Base-by-base conservation (phyloP, 2,888 invertebrate genomes). In the Lepidochitona cinerea region DNA sequence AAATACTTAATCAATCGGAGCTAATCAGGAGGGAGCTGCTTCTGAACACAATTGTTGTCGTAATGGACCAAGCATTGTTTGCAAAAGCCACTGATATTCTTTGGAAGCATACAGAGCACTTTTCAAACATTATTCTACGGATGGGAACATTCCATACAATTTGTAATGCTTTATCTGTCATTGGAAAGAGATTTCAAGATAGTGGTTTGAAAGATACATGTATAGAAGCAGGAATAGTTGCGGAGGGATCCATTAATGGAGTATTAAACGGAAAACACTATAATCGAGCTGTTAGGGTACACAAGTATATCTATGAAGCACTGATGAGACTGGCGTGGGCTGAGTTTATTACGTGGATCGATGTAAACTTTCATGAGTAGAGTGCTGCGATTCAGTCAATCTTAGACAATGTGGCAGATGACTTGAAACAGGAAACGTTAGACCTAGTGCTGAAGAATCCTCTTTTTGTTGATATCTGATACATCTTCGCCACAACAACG, bases 1-100 rank as follows among this genome's bases (percentile, higher is more conserved):
- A 68, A 59, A 72, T 80, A 9, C 68, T 80, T n/a, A 68, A 68
- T 5, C 71, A 72, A 52, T 71, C 75, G 23, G 37, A 75, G 23
- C 23, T 59, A n/a, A 74, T 80, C 14, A 71, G 41, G 37, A 37
- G 73, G 1, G 52, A 32, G 3, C 67, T 80, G 7, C 37, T 65
- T 14, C 71, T 79, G 54, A 9, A 72, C 5, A 59, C 32, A 32
- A 68, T 79, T 65, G 77, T 75, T 12, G 18, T 71, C 29, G 79
- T 76, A 14, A 53, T 80, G 32, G 79, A 79, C 70, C 78, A 79
- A 65, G 75, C 79, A 12, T 65, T 79, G 23, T 79, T 77, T 75
- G 71, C 78, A 23, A 79, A 79, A 52, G 79, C 75, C 12, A 49
- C 52, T 26, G 69, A 76, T 14, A 74, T 74, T n/a, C 37, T 36